These are phyloP conservation scores for Pseudoatta argentina DNA, from an alignment of 1,140 invertebrate species.

Conservation along the genomic window DNA sequence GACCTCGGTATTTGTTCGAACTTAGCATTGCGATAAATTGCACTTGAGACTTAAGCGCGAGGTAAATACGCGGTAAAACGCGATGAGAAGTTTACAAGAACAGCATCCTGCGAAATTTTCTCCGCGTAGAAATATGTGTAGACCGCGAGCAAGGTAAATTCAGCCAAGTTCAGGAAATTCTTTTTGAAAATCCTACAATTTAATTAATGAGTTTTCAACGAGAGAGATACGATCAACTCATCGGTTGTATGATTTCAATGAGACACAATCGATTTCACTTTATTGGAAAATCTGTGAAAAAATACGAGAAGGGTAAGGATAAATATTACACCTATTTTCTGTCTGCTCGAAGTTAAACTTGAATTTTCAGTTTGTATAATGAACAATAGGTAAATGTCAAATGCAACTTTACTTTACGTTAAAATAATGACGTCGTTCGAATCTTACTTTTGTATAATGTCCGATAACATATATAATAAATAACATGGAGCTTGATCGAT, in stretches of 20 bases:
- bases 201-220: neutral
- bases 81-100: slow-evolving; percentile 25
- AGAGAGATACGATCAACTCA: neutral
- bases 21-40: slow-evolving; percentile 39
- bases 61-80: slow-evolving; percentile 23
- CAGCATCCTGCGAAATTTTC: slow-evolving; percentile 3
- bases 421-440: neutral
- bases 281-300: neutral
- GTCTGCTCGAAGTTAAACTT: neutral
- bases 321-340: neutral
- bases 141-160: neutral
- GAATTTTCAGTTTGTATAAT: neutral
- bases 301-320: neutral
- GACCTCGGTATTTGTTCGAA: slow-evolving; percentile 25
- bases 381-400: neutral
- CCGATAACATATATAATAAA: slow-evolving; percentile 11
- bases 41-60: slow-evolving; percentile 14
- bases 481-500: neutral
- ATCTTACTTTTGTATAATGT: neutral
- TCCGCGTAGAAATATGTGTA: neutral
- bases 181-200: slow-evolving; percentile 29
- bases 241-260: slow-evolving; percentile 7
- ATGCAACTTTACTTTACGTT: neutral
- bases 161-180: neutral
- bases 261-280: neutral